These are phyloP conservation scores for Pseudopipra pipra DNA, from an alignment of 2,113 vertebrate genomes.

Conservation along the genomic window DNA sequence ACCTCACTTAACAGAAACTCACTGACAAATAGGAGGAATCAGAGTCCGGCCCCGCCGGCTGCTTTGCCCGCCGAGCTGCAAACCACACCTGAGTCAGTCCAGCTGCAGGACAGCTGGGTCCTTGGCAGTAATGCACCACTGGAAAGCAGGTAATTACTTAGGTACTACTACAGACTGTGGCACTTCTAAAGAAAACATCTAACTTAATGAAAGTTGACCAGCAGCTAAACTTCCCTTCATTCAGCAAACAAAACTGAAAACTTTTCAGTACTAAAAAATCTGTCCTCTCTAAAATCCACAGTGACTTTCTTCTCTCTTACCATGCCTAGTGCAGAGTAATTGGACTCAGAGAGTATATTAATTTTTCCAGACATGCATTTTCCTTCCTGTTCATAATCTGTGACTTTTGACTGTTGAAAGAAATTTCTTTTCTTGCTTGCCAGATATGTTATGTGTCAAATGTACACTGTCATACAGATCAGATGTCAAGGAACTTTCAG, in stretches of 20 bases:
- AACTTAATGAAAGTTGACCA: neutral
- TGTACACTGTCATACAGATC: neutral
- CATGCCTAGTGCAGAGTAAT: neutral
- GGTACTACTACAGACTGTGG: neutral
- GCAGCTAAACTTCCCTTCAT: neutral
- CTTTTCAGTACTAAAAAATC: neutral
- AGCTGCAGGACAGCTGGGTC: constrained; percentile 99
- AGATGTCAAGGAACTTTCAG: neutral
- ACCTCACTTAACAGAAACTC: constrained; percentile 94
- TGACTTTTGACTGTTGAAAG: neutral
- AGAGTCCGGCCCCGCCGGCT: constrained; percentile 93
- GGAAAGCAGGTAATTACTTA: constrained; percentile 91
- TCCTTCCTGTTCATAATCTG: neutral
- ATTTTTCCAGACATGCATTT: neutral
- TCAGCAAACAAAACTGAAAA: neutral
- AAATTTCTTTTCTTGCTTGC: neutral
- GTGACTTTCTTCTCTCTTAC: neutral
- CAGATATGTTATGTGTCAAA: neutral
- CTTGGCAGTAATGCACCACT: constrained; percentile 98
- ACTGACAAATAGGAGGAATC: constrained; percentile 95
- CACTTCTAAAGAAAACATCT: neutral
- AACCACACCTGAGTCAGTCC: constrained; percentile 98
- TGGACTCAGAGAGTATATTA: neutral
- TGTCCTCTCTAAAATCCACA: neutral
- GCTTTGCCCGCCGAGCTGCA: constrained; percentile 97